phyloP scores from a whole-genome alignment of 2,888 invertebrate species.

The Brenthis hecate region DNA sequence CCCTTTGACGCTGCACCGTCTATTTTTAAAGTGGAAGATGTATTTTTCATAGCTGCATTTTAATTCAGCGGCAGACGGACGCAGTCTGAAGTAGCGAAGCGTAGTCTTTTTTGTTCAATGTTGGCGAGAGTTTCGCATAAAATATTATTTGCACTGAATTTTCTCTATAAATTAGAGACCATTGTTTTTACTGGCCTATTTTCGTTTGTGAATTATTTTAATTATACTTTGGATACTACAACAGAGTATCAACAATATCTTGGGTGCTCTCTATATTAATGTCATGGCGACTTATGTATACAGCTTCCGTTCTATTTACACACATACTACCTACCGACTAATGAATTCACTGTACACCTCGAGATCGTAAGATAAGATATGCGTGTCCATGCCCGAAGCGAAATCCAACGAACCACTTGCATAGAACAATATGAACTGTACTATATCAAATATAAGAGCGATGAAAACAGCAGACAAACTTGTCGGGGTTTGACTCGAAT shows the following conservation, averaged over 20 bases:
- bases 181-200: background rate
- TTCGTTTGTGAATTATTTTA: constrained; percentile 11
- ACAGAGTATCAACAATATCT: constrained; percentile 27
- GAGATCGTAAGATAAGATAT: constrained; percentile 77
- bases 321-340: constrained; percentile 62
- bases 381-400: constrained; percentile 60
- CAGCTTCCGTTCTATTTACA: constrained; percentile 78
- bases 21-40: constrained; percentile 63
- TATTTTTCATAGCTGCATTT: constrained; percentile 57
- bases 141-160: constrained; percentile 20
- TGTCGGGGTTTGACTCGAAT: constrained; percentile 36
- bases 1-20: constrained; percentile 55
- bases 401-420: constrained; percentile 37
- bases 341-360: constrained; percentile 73
- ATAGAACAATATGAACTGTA: constrained; percentile 45
- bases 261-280: constrained; percentile 46
- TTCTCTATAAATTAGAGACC: constrained; percentile 7
- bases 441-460: constrained; percentile 31
- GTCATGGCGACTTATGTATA: constrained; percentile 61
- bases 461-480: constrained; percentile 24
- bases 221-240: constrained; percentile 36
- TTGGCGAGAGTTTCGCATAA: constrained; percentile 22
- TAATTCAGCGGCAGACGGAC: constrained; percentile 38
- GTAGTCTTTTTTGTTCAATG: constrained; percentile 28
- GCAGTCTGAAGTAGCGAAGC: constrained; percentile 34